A percentile compares a stretch with the other conserved stretches of the same genome.
phyloP scores from a whole-genome alignment of 2,113 vertebrate species.

The Otocyon megalotis region DNA sequence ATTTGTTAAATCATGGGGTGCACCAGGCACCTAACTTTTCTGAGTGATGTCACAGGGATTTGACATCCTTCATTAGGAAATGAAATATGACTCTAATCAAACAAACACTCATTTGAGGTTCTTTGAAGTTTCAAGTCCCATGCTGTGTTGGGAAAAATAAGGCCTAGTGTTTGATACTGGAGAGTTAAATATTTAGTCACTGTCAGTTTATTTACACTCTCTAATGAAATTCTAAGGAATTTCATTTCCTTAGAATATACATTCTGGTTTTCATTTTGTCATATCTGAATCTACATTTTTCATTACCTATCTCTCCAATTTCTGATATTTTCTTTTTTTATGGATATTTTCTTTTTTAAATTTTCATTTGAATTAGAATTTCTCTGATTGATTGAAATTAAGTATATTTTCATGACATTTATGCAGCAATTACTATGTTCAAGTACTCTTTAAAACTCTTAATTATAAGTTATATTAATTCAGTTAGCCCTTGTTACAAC shows the following conservation, averaged over 20 bases:
- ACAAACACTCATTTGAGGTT: not conserved
- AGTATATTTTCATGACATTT: not conserved
- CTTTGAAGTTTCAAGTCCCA: not conserved
- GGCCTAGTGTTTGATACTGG: not conserved
- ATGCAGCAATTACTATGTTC: not conserved
- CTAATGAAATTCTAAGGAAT: not conserved
- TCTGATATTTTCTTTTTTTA: not conserved
- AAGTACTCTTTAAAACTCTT: not conserved
- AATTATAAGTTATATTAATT: not conserved
- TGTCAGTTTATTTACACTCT: not conserved
- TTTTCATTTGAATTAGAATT: slow-evolving; percentile 6
- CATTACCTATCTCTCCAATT: not conserved
- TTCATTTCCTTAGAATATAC: no score
- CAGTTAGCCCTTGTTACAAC: not conserved
- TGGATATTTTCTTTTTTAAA: not conserved
- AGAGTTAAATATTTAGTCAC: not conserved
- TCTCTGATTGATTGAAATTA: not conserved
- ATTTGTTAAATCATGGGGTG: not conserved
- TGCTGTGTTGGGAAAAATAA: not conserved
- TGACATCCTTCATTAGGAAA: no score
- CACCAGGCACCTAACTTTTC: not conserved
- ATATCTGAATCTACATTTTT: not conserved
- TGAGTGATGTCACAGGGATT: not conserved
- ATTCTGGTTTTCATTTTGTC: not conserved
- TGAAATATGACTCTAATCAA: not conserved